Evolutionary conservation across 2,797 vertebrate species (phyloP), one percentile per base, ranked within the genome.

Genomic region (Salmo trutta): DNA sequence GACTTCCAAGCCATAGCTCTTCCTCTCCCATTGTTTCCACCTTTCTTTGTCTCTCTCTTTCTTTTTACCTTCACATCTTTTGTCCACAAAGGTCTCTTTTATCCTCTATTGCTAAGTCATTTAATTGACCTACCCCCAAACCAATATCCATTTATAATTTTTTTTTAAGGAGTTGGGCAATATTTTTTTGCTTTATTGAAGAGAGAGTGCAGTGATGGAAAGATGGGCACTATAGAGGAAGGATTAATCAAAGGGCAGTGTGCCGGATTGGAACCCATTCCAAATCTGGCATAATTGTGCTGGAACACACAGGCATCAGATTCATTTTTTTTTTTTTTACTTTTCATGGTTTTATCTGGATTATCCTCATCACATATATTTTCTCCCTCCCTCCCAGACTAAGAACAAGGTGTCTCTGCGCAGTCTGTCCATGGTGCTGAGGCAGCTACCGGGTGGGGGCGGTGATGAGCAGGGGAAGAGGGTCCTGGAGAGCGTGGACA

Each of bases 391-490:
- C 69, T 74, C 82, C 73, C 69, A 98, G 97, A 95, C 91, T 83
- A 96, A 96, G 84, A 97, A 98, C 87, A 98, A 98, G 87, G 95
- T 96, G 64, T 97, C 96, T 17, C 88, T 97, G 67, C 94, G 96
- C 67, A 97, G 95, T 86, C 90, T 98, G 67, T 98, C 97, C 0
- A 98, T 98, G 96, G 95, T 98, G 80, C 91, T 98, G 87, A 92
- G 96, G 74, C 96, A 97, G 88, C 85, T 96, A 76, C 94, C 93
- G 0, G 77, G 84, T 5, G 86, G 88, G 0, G 91, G 89, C 71
- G 85, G 74, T 0, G 82, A 91, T 0, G 91, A 94, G 4, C 93
- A 95, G 1, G 89, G 92, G 31, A 94, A 93, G 74, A 90, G 94
- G 14, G 94, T 97, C 71, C 82, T 97, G 89, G 95, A 97, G 84